These are phyloP conservation scores for Colinus virginianus DNA, from an alignment of 2,113 vertebrate species.

Conservation along the genomic window DNA sequence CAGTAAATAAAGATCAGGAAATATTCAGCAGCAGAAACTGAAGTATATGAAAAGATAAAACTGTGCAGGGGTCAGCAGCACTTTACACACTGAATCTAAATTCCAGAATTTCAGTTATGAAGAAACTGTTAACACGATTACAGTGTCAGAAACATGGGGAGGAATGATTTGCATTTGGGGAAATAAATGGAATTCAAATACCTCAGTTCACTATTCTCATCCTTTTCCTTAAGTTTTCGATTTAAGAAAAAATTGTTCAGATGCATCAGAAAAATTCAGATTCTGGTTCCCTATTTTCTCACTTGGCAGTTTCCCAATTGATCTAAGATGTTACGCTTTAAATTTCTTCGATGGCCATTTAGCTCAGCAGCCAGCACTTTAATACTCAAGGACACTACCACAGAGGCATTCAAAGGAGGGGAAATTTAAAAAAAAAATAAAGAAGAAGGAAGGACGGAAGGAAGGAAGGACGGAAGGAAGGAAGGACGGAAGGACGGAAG, in stretches of 20 bases:
- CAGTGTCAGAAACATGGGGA: neutral
- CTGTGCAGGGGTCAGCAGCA: neutral
- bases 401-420: neutral
- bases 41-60: neutral
- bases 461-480: too few relatives aligned
- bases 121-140: neutral
- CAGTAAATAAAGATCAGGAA: neutral
- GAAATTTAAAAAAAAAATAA: neutral
- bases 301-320: neutral
- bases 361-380: neutral
- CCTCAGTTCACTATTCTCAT: neutral
- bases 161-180: neutral
- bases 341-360: neutral
- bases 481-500: too few relatives aligned
- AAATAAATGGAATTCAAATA: constrained; percentile 9
- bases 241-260: neutral
- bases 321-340: neutral
- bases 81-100: constrained; percentile 6
- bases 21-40: neutral
- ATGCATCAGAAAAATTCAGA: neutral
- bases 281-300: neutral
- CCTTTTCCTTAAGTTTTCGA: neutral
- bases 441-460: neutral
- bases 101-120: neutral
- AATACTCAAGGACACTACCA: neutral